Evolutionary conservation across 2,113 vertebrate genomes (phyloP).

Genomic region (Oceanodroma tethys): DNA sequence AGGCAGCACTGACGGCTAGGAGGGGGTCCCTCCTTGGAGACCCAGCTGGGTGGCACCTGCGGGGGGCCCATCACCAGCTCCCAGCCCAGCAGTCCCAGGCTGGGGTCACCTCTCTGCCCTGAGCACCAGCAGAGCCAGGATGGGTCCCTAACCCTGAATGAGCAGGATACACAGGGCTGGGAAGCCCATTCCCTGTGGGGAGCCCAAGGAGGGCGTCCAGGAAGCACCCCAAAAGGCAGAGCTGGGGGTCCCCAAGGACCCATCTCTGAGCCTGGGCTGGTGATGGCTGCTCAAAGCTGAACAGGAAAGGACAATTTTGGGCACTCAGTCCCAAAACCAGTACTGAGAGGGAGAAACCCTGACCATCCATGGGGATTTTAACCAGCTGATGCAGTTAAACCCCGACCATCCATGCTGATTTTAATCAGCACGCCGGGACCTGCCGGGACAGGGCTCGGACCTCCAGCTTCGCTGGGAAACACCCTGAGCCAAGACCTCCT

Average conservation of each 20-base stretch:
- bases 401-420: not conserved
- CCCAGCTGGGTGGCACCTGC: not conserved
- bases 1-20: not conserved
- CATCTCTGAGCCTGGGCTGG: not conserved
- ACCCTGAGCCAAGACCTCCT: not conserved
- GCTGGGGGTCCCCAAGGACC: not conserved
- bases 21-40: not conserved
- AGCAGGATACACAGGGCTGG: not conserved
- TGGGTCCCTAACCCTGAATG: not conserved
- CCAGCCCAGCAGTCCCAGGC: not conserved
- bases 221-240: not conserved
- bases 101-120: not conserved
- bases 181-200: not conserved
- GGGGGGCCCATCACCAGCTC: not conserved
- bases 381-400: not conserved
- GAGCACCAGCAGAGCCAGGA: not conserved
- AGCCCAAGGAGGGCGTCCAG: not conserved
- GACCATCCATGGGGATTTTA: not conserved
- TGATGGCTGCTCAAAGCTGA: not conserved
- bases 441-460: not conserved
- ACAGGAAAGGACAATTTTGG: not conserved
- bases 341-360: not conserved
- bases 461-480: not conserved
- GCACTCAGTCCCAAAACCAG: not conserved
- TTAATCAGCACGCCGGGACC: not conserved